Evolutionary conservation across 2,797 vertebrate species (phyloP).

Genomic region (Enteromius paludinosus): DNA sequence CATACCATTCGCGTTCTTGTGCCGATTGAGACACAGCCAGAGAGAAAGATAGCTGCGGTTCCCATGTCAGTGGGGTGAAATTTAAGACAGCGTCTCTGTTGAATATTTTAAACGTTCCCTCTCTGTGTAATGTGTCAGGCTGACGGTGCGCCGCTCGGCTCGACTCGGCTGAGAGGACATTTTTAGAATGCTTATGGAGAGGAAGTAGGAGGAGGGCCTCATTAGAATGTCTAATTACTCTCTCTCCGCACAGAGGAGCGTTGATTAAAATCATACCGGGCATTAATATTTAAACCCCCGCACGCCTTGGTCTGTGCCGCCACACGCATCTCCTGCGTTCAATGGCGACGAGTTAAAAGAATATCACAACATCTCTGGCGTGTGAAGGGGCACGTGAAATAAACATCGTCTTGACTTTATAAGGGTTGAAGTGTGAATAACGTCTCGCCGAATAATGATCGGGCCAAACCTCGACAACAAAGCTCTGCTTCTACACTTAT

Average conservation of each 20-base stretch:
- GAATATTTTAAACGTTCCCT: conserved; percentile 82
- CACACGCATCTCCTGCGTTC: conserved; percentile 35
- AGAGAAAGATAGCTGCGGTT: conserved; percentile 55
- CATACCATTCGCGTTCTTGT: background rate
- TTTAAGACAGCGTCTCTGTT: conserved; percentile 77
- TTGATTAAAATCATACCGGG: conserved; percentile 77
- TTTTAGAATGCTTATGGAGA: conserved; percentile 74
- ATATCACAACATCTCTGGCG: conserved; percentile 54
- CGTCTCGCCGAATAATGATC: conserved; percentile 24
- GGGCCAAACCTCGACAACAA: background rate
- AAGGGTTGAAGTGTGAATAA: conserved; percentile 66
- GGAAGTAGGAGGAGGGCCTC: conserved; percentile 76
- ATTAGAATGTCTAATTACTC: conserved; percentile 85
- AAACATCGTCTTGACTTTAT: conserved; percentile 65
- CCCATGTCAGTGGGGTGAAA: conserved; percentile 70
- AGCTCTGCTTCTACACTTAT: background rate
- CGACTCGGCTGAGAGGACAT: conserved; percentile 71
- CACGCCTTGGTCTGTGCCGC: conserved; percentile 49
- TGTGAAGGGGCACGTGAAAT: conserved; percentile 62
- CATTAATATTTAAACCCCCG: conserved; percentile 75
- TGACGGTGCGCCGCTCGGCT: conserved; percentile 70
- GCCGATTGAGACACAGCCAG: conserved; percentile 23
- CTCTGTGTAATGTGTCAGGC: conserved; percentile 75
- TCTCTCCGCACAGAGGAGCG: conserved; percentile 68
- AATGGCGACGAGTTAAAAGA: conserved; percentile 51